Percentiles rank a stretch among this genome's conserved stretches.
Conservation (phyloP, 2,113 vertebrate genomes). For the Thamnaconus septentrionalis region DNA sequence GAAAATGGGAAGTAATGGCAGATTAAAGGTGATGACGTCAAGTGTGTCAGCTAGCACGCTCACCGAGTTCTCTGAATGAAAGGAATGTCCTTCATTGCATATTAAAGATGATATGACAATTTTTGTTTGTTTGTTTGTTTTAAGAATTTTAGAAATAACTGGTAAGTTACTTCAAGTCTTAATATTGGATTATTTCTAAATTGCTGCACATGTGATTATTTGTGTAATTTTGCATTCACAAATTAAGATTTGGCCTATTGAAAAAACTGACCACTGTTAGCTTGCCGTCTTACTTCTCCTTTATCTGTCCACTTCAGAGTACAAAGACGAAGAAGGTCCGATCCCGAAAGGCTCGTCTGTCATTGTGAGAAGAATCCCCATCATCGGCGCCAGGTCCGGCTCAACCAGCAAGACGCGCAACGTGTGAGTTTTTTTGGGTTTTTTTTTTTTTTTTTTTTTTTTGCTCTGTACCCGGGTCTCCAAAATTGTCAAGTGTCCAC, state of each 20-base stretch:
- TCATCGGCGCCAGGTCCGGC: constrained; percentile 85
- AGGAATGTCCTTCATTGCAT: too few species aligned
- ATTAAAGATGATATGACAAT: too few species aligned
- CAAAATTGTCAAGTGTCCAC: too few species aligned
- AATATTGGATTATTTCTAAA: too few species aligned
- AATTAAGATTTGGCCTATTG: too few species aligned
- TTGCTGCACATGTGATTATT: too few species aligned
- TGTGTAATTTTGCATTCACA: too few species aligned
- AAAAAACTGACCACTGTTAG: not conserved
- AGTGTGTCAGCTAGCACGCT: not conserved
- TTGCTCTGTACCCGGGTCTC: not conserved
- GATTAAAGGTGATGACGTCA: too few species aligned
- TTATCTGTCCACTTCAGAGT: constrained; percentile 75
- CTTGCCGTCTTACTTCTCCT: not conserved
- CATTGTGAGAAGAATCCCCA: constrained; percentile 94
- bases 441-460: constrained; percentile 57
- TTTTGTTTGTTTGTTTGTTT: too few species aligned
- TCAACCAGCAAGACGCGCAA: constrained; percentile 90
- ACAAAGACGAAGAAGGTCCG: constrained; percentile 86
- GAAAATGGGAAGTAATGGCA: not conserved
- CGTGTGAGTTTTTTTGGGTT: constrained; percentile 81
- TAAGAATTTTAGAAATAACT: too few species aligned
- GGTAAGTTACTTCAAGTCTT: too few species aligned
- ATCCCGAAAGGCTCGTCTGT: constrained; percentile 98
- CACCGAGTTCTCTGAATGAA: too few species aligned